Evolutionary conservation across 1,140 invertebrate genomes (phyloP), one percentile per base, ranked within the genome.

Genomic region (Drosophila sechellia): DNA sequence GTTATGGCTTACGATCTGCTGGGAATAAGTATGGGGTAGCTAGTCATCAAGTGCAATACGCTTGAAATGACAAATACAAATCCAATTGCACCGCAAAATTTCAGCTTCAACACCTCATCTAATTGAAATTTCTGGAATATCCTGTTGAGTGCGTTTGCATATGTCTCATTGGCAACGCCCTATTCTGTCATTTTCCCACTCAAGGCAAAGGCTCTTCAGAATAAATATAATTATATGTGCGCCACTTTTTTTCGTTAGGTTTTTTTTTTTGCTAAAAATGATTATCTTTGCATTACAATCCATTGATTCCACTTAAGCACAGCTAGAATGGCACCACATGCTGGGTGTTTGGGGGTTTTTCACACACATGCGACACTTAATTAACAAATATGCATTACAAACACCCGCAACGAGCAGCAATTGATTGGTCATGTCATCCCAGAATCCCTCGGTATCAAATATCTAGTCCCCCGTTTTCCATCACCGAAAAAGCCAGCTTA

Each of bases 231-330:
- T 71, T 50, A 70, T 42, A 50, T 71, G 39, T 34, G 55, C 13
- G 8, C 31, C 22, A 10, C 34, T 4, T 43, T 43, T 45, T 45
- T 27, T 12, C 35, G 8, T 35, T 35, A 2, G 1, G 1, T 40
- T 25, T 22, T 15, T 17, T 17, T n/a, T 15, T 31, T 84, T 70
- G 40, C 66, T 81, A 71, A 76, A 87, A 89, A 77, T 89, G 84
- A 87, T 87, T 89, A 87, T 87, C 84, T 87, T 72, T 77, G 77
- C 72, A 89, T 87, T 89, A 87, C 84, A 89, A 89, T 89, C 84
- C 84, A 87, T 87, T 87, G 84, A 87, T 87, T 89, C 79, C 84
- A 87, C 84, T 87, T 87, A 89, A 89, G 84, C 85, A 87, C 79
- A 84, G 70, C 81, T 86, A 68, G 73, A 80, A 74, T 81, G 77